Conservation (phyloP, 2,797 vertebrate genomes). For the Odontamblyopus rebecca region DNA sequence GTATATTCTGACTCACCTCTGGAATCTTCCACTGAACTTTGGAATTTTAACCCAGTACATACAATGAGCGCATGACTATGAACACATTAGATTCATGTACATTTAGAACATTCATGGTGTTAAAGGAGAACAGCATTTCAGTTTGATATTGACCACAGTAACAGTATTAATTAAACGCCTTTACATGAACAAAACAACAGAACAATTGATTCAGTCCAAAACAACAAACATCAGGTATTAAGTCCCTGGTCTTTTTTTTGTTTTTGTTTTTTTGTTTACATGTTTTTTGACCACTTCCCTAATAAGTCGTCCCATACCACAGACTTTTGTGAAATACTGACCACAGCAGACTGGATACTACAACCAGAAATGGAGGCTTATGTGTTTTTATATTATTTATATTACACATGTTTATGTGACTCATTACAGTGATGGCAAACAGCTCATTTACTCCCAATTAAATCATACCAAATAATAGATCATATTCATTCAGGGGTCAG, state of each 20-base stretch:
- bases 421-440: too few species aligned
- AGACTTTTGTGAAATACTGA: too few species aligned
- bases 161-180: too few species aligned
- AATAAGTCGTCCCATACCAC: too few species aligned
- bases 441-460: too few species aligned
- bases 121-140: not conserved
- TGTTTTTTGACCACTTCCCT: too few species aligned
- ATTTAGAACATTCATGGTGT: not conserved
- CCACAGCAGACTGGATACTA: not conserved
- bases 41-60: not conserved
- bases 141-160: not conserved
- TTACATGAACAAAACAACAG: not conserved
- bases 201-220: not conserved
- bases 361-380: too few species aligned
- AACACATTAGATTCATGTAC: not conserved
- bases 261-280: too few species aligned
- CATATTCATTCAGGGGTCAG: too few species aligned
- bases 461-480: too few species aligned
- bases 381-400: too few species aligned
- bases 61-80: not conserved
- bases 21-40: conserved; percentile 14
- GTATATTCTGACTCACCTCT: conserved; percentile 20
- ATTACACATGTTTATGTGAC: too few species aligned
- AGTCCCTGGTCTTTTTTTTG: not conserved
- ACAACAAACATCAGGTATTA: not conserved